Evolutionary conservation across 2,888 invertebrate genomes (phyloP), one percentile per base, ranked within the genome.

Genomic region (Eupeodes latifasciatus): DNA sequence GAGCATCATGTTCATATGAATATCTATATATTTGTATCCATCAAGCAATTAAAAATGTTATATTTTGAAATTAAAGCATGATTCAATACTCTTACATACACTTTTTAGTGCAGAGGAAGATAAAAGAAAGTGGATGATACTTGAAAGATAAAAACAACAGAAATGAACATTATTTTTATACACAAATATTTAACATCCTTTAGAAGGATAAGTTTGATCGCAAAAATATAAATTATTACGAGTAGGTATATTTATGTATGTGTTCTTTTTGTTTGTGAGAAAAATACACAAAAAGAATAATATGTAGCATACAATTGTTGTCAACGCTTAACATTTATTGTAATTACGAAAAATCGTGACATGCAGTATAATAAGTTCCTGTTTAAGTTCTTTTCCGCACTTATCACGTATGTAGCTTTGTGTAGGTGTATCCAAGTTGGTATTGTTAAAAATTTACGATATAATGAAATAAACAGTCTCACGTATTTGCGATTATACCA

Each of bases 31-130:
- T 27, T 27, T 27, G 27, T 1, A 27, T 27, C 0, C 27, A 27
- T 27, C 9, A 27, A 66, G 64, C 27, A 66, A 66, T 66, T 66
- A 66, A 66, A 66, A 66, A 66, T 49, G 14, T 27, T 7, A 14
- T 34, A 64, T 19, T 14, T 27, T 1, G 19, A 64, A 64, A 9
- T 47, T 64, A 47, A 47, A 14, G 0, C 44, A 64, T 47, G 27
- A 3, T 14, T 16, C 27, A 3, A 27, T 27, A 27, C 27, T 27
- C 3, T 1, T 27, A 3, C 3, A 27, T 27, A 27, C 2, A 59
- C 14, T 34, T 59, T 6, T 57, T 14, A 27, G 5, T 27, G 2
- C 3, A 59, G 27, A 5, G 27, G 34, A 6, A 59, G 14, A 27
- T 1, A 9, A 47, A 47, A 11, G 12, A 53, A 57, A 27, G 10